Base-by-base conservation (phyloP, 2,888 invertebrate genomes). In the Tethea ocularis region DNA sequence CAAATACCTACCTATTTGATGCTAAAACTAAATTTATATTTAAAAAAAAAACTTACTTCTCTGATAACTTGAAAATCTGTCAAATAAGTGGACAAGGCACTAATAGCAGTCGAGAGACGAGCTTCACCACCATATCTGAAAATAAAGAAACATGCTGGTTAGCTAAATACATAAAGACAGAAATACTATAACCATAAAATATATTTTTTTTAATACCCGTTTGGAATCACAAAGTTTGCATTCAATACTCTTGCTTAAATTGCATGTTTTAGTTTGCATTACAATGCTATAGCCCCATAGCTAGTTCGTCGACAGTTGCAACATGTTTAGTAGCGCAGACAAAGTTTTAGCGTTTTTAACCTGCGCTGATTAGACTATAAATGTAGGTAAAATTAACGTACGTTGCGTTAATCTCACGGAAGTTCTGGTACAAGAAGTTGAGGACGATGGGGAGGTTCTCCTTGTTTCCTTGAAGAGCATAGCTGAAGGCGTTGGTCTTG, bases 391-490 rank as follows among this genome's bases (percentile, higher is more conserved):
- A 6, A 38, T n/a, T 5, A 58, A 72, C 87, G 83, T 74, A 92
- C 92, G 66, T 68, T 1, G 65, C 57, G 38, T 81, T 79, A n/a
- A 91, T 88, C 1, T 54, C 61, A 0, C 38, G 58, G 53, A 75
- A 81, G 68, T 88, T 82, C 0, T 62, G 13, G 41, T 79, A 86
- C 0, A 95, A 80, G 81, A 95, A 94, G 13, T 91, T 75, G 3
- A 95, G 90, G 0, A 94, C 94, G 1, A 88, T 76, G 0, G 83
- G 79, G 11, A 95, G 77, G 66, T 95, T 95, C 69, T 93, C 92
- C 10, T 77, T 82, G 76, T 94, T 94, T 59, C 94, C 94, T 55
- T 89, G 88, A 24, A 95, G 93, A 0, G 95, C 94, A 15, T 83
- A 93, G 2, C 77, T 72, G 84, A 93, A 86, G 60, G 86, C 93